These are phyloP conservation scores for Thelohanellus kitauei DNA, from an alignment of 30 jellyfish, hydroid and myxozoan genomes.

Conservation along the genomic window DNA sequence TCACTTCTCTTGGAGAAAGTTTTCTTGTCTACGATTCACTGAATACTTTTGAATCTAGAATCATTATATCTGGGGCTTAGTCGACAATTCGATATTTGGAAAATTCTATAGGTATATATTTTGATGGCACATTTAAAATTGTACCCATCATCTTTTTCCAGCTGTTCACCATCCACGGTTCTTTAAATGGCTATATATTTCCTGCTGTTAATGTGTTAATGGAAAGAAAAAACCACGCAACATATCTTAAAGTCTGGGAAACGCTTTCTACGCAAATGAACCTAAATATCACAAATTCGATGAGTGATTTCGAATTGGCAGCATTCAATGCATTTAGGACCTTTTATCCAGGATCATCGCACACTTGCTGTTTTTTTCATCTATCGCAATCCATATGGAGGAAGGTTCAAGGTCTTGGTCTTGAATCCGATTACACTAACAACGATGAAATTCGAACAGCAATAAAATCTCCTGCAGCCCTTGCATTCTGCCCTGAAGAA, in stretches of 20 bases:
- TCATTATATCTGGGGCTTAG: too few species aligned
- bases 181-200: background rate
- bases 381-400: background rate
- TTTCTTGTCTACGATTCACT: too few species aligned
- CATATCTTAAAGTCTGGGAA: background rate
- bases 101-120: background rate
- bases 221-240: background rate
- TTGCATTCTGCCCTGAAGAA: too few species aligned
- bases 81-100: too few species aligned
- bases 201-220: background rate
- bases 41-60: too few species aligned
- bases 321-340: background rate
- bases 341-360: too few species aligned
- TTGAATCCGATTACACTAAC: background rate
- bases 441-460: too few species aligned
- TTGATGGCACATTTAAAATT: conserved; percentile 1
- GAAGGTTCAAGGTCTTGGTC: background rate
- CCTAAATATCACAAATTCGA: background rate
- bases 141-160: background rate
- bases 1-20: too few species aligned
- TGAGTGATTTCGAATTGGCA: background rate
- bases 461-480: too few species aligned
- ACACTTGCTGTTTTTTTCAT: conserved; percentile 1
- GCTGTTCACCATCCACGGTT: background rate
- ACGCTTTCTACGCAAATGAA: background rate